Evolutionary conservation across 2,797 vertebrate species (phyloP), one percentile per base, ranked within the genome.

Genomic region (Borostomias antarcticus): DNA sequence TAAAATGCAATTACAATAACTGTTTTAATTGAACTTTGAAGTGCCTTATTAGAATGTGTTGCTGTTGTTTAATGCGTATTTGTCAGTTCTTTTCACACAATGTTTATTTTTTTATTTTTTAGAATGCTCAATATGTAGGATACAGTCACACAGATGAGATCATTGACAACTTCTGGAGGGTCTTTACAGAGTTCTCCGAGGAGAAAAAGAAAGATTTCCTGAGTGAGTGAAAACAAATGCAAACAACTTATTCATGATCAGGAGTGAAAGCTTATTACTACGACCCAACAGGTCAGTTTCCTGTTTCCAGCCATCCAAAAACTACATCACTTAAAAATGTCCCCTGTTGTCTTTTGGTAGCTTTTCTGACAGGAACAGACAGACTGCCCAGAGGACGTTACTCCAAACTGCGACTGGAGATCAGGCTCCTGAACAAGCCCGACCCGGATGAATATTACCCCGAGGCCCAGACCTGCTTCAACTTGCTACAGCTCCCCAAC

Each of bases 121-220:
- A 93, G 92, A 88, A 89, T 23, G 68, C 72, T 4, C 2, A 0
- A 0, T 93, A 92, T 5, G 0, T 0, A 0, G 0, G 0, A 0
- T 93, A 87, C 60, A 0, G 23, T 0, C 3, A 35, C 1, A 60
- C 6, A 2, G 87, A 93, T 73, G 21, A 2, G 70, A 88, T 77
- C 43, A 85, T 93, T 68, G 61, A 73, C 59, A 77, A 72, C 51
- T 92, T 92, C 83, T 93, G 92, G 92, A n/a, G 33, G 4, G 80
- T 88, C 37, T 92, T 93, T 83, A 66, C 75, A 5, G 25, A 79
- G 10, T 79, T 92, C 50, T 62, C 81, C 33, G 80, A 86, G 72
- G 68, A 89, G 61, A 72, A 86, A 54, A 93, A 92, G 81, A 91
- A 79, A 54, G 64, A 56, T 50, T 92, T 93, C 78, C 76, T 93